Evolutionary conservation across 2,113 vertebrate genomes (phyloP), one percentile per base, ranked within the genome.

Genomic region (Seriola rivoliana): DNA sequence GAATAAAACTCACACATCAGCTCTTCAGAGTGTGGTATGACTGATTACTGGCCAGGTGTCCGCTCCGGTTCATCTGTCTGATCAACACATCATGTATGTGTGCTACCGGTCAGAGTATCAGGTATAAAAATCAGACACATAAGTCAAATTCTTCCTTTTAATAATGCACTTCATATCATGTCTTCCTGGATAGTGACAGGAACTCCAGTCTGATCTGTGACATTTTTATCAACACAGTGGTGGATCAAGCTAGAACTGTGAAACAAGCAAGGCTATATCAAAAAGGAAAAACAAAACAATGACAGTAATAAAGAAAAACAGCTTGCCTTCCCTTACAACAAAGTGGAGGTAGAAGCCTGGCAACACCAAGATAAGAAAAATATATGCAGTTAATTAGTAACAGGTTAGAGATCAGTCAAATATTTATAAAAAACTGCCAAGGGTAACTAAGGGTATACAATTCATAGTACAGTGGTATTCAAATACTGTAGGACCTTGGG

Each of bases 161-260:
- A 82, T 88, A 46, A 69, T 40, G 62, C 60, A 87, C 32, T 36
- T 16, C n/a, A 85, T 77, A 82, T 80, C 13, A 58, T 23, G 11
- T 50, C 12, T 55, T 73, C 32, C 55, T 65, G 36, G n/a, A 75
- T n/a, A 66, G 7, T 9, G 52, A 67, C 4, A 68, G 1, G 1
- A 46, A 76, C 12, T 57, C 5, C 42, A 57, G 6, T 64, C 40
- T 84, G 58, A 59, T 48, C 48, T 42, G 17, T 1, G 40, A 85
- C 59, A 63, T 25, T 69, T 73, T 23, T 44, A 52, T 50, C 32
- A 81, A 69, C 50, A 78, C 60, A 62, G 58, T 38, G 14, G 21
- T 62, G 19, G 29, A 48, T 66, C 8, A 83, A 64, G 12, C 42
- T 0, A 16, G 1, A 69, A 66, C 32, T 60, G n/a, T 59, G 64